A percentile compares a stretch with the other conserved stretches of the same genome.
These are phyloP conservation scores for Pterocles burchelli DNA, from an alignment of 2,113 vertebrate genomes.

Conservation along the genomic window DNA sequence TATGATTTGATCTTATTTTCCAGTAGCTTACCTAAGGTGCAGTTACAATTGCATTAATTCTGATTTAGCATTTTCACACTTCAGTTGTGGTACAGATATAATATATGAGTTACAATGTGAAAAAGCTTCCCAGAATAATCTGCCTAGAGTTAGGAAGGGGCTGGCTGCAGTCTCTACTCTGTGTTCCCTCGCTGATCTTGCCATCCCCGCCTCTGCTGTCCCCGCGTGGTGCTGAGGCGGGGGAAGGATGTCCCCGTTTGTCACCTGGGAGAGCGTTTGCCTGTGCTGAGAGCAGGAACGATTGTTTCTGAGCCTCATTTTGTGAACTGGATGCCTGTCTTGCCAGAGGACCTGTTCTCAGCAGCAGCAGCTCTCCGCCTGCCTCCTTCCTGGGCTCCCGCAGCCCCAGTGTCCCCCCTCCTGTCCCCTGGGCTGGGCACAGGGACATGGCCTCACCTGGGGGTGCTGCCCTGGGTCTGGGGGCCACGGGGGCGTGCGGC, in stretches of 20 bases:
- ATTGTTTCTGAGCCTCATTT: slow-evolving; percentile 71
- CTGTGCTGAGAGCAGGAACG: slow-evolving; percentile 53
- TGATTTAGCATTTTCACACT: slow-evolving; percentile 25
- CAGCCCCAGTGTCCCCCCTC: not conserved
- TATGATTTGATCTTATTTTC: slow-evolving; percentile 64
- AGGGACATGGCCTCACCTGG: not conserved
- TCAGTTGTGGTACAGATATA: slow-evolving; percentile 63
- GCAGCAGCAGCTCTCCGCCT: not conserved
- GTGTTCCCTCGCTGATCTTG: slow-evolving; percentile 17
- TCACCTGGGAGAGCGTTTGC: not conserved
- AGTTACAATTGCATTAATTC: slow-evolving; percentile 57
- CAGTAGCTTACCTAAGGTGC: slow-evolving; percentile 71
- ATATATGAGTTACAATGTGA: slow-evolving; percentile 62
- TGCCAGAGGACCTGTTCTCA: slow-evolving; percentile 78
- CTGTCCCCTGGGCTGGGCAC: not conserved
- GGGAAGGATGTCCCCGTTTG: not conserved
- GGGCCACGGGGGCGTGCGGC: fast-evolving
- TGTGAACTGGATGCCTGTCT: slow-evolving; percentile 80
- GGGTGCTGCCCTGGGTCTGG: not conserved
- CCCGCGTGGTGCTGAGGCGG: not conserved
- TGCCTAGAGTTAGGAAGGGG: slow-evolving; percentile 29
- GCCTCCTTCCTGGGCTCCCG: not conserved
- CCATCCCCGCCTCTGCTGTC: not conserved
- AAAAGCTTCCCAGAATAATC: slow-evolving; percentile 52
- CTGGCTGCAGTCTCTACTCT: slow-evolving; percentile 33